A percentile compares a stretch with the other conserved stretches of the same genome.
phyloP scores from a whole-genome alignment of 2,113 vertebrate species.

The Alaudala cheleensis region DNA sequence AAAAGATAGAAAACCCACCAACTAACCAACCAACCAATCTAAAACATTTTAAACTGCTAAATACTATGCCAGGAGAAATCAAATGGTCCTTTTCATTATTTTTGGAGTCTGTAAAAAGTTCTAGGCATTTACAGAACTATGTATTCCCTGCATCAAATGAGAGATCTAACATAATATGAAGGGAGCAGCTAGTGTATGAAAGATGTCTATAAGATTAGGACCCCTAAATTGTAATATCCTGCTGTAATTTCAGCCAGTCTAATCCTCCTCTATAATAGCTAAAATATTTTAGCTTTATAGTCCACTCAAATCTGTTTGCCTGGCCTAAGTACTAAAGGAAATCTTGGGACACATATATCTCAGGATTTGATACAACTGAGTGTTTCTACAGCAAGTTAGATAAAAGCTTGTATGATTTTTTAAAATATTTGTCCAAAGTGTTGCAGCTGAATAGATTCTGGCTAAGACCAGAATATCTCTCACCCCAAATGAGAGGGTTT shows the following conservation, averaged over 20 bases:
- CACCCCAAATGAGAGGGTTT: neutral
- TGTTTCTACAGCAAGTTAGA: neutral
- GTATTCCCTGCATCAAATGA: neutral
- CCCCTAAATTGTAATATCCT: neutral
- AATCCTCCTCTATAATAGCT: neutral
- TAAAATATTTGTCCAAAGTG: neutral
- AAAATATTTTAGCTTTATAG: neutral
- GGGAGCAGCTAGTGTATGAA: neutral
- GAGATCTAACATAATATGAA: neutral
- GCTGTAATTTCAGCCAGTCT: neutral
- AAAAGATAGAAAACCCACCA: neutral
- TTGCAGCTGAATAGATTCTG: neutral
- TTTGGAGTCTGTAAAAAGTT: neutral
- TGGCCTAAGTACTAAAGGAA: neutral
- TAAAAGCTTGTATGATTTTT: neutral
- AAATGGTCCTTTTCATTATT: neutral
- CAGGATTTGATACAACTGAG: neutral
- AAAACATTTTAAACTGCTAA: neutral
- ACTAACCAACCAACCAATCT: neutral
- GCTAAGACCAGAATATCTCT: neutral
- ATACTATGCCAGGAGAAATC: neutral
- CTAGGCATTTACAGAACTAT: neutral
- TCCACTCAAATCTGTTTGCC: neutral
- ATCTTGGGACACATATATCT: neutral
- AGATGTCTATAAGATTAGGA: neutral